Evolutionary conservation across 2,797 vertebrate species (phyloP).

Genomic region (Gambusia yucatana): DNA sequence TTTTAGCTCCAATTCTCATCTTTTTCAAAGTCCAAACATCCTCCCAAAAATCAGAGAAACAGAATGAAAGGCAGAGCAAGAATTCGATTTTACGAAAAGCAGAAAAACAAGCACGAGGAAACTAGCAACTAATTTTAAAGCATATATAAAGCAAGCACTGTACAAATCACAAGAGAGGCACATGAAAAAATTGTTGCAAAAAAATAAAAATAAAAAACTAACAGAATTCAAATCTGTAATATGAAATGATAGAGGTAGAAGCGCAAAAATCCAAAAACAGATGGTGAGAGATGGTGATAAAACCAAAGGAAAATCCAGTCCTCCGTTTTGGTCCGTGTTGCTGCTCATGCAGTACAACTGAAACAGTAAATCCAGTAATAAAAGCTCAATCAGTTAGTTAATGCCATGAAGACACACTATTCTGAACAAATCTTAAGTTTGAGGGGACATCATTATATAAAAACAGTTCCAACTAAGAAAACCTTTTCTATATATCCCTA

Average conservation of each 20-base stretch:
- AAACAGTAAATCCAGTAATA: neutral
- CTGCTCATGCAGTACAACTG: neutral
- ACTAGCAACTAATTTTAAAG: neutral
- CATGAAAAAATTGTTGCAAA: neutral
- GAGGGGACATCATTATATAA: neutral
- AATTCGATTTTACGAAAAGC: neutral
- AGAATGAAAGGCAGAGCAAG: neutral
- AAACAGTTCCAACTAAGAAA: neutral
- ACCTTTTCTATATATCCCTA: neutral
- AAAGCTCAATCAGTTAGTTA: neutral
- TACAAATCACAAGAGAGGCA: neutral
- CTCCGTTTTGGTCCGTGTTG: neutral
- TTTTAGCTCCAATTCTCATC: neutral
- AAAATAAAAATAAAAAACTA: neutral
- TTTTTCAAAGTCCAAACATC: neutral
- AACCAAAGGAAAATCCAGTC: neutral
- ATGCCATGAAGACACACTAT: neutral
- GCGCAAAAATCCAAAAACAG: neutral
- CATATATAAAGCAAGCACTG: slow-evolving; percentile 1
- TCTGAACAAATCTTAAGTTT: neutral
- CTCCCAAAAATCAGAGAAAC: neutral
- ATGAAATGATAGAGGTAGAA: neutral
- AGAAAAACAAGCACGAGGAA: neutral
- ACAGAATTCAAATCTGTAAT: neutral
- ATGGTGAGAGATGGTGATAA: neutral